Conservation (phyloP, 2,113 vertebrate genomes). For the Odocoileus hemionus region DNA sequence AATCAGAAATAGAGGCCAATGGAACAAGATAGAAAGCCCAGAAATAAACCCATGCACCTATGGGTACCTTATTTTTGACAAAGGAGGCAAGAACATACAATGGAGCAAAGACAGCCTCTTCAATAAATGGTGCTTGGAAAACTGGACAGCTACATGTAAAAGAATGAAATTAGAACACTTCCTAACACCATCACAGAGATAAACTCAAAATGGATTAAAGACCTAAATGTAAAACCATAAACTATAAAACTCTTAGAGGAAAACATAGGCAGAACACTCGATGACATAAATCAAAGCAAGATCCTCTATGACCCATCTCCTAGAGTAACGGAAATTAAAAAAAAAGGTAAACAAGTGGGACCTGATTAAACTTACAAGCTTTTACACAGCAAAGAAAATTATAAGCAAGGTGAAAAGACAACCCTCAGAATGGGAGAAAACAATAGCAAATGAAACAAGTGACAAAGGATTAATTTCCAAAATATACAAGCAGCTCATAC, state of each 20-base stretch:
- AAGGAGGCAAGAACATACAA: background rate
- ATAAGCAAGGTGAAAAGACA: background rate
- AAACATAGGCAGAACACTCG: background rate
- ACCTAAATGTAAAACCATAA: background rate
- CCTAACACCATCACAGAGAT: background rate
- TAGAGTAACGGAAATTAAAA: background rate
- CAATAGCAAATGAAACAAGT: background rate
- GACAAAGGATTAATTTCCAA: background rate
- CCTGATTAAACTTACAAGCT: background rate
- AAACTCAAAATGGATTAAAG: background rate
- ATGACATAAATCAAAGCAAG: background rate
- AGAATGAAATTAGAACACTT: background rate
- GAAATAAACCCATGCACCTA: background rate
- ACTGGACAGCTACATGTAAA: background rate
- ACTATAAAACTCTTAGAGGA: background rate
- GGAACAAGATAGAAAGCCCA: background rate
- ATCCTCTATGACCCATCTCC: background rate
- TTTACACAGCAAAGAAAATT: background rate
- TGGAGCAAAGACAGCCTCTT: background rate
- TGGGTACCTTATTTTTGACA: background rate
- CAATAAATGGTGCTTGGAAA: background rate
- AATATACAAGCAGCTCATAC: background rate
- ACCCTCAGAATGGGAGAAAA: background rate
- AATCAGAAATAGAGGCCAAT: background rate
- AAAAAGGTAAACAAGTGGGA: background rate